A percentile compares a stretch with the other conserved stretches of the same genome.
These are phyloP conservation scores for Phoenicopterus ruber DNA, from an alignment of 2,113 vertebrate species.

Conservation along the genomic window DNA sequence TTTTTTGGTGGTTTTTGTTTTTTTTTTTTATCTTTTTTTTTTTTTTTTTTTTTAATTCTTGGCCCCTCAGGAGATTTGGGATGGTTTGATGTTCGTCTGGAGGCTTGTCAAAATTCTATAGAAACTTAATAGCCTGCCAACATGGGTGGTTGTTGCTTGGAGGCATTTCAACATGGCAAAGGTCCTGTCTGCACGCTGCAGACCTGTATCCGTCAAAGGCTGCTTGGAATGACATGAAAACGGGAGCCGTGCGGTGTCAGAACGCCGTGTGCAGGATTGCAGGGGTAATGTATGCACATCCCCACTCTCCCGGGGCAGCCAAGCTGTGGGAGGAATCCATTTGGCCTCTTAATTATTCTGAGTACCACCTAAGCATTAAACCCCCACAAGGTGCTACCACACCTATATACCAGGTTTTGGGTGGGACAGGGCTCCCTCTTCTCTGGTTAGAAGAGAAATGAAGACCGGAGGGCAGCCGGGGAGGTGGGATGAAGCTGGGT, in stretches of 20 bases:
- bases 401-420: conserved; percentile 11
- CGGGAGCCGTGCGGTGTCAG: background rate
- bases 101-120: conserved; percentile 51
- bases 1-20: background rate
- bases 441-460: conserved; percentile 15
- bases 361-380: background rate
- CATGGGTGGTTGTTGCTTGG: conserved; percentile 55
- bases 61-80: conserved; percentile 33
- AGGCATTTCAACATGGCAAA: conserved; percentile 54
- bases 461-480: background rate
- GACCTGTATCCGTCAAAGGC: background rate
- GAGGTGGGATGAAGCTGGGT: background rate
- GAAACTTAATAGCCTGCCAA: conserved; percentile 60
- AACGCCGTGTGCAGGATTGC: background rate
- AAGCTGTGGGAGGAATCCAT: conserved; percentile 46
- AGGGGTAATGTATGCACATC: background rate
- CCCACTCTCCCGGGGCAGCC: background rate
- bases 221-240: conserved; percentile 51
- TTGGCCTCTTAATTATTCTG: conserved; percentile 20
- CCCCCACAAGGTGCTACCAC: conserved; percentile 20
- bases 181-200: background rate
- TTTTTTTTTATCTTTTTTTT: background rate
- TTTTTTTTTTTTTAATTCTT: background rate
- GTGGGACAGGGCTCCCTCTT: background rate
- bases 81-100: conserved; percentile 59